Evolutionary conservation across 2,797 vertebrate genomes (phyloP), one percentile per base, ranked within the genome.

Genomic region (Lepus oiostolus): DNA sequence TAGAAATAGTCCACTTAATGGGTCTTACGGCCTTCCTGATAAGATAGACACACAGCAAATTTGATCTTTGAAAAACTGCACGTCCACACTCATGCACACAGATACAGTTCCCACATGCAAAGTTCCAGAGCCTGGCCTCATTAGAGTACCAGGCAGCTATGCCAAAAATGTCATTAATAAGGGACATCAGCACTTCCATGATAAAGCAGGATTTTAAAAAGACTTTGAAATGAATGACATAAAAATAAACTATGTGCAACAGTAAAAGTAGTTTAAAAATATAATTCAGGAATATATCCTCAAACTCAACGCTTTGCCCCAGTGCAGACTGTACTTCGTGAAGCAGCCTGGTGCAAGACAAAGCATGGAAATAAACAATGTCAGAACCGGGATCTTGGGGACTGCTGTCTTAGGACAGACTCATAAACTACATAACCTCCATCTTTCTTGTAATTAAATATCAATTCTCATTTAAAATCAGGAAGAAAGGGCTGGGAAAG

Each of bases 141-240:
- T 14, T 11, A 75, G 0, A 10, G 30, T 1, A 2, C 1, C 3
- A 2, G 0, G 16, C 62, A 52, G 10, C 17, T 4, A 14, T 1
- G 1, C 47, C 9, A 13, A 22, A 67, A 38, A n/a, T 28, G 14
- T 58, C 19, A 6, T 58, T 21, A 58, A 22, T 50, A 42, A 52
- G 63, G 63, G 76, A 50, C 58, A 77, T 30, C 17, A 9, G 12
- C 3, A 17, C 16, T 9, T 60, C 16, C 26, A 26, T 42, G 68
- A 81, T 28, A 50, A 47, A 60, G 1, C 47, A 21, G 16, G 1
- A 71, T 24, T 77, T 86, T 9, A n/a, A 10, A 63, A 87, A n/a
- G 35, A 94, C 21, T 4, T 65, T 71, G 60, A 84, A 77, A 82
- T 30, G 4, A 21, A 14, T 72, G 68, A 80, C 79, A 74, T n/a